A percentile compares a stretch with the other conserved stretches of the same genome.
These are phyloP conservation scores for Pristionchus japonicus DNA, from an alignment of 2,888 invertebrate genomes.

Conservation along the genomic window DNA sequence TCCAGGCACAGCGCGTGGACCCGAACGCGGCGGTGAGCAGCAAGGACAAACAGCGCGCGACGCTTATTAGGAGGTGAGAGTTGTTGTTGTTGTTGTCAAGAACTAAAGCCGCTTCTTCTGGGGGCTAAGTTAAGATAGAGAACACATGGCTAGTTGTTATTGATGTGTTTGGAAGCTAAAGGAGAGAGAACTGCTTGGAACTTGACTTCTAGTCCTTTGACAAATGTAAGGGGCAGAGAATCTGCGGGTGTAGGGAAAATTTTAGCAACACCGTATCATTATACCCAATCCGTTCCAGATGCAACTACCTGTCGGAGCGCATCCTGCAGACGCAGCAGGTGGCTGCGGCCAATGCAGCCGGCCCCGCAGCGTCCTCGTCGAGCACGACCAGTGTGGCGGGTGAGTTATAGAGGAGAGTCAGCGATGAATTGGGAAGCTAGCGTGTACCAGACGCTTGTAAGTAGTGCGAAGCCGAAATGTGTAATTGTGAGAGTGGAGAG, in stretches of 20 bases:
- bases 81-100: no score
- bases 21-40: background rate
- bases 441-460: background rate
- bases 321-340: slow-evolving; percentile 60
- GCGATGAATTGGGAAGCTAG: background rate
- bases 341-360: background rate
- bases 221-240: no score
- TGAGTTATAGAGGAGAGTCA: background rate
- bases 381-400: background rate
- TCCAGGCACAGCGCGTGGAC: background rate
- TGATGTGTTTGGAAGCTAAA: no score
- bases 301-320: slow-evolving; percentile 70
- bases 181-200: no score
- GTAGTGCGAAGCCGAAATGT: background rate
- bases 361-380: background rate
- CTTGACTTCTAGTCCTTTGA: no score
- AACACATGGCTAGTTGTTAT: no score
- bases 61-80: slow-evolving; percentile 41
- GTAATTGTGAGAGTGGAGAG: no score
- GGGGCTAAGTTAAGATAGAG: no score
- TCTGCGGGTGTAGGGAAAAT: no score
- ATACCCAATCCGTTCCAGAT: background rate
- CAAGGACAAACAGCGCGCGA: slow-evolving; percentile 46
- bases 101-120: no score
- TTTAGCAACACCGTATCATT: no score